phyloP scores from a whole-genome alignment of 2,797 vertebrate genomes.

The Synanceia verrucosa region DNA sequence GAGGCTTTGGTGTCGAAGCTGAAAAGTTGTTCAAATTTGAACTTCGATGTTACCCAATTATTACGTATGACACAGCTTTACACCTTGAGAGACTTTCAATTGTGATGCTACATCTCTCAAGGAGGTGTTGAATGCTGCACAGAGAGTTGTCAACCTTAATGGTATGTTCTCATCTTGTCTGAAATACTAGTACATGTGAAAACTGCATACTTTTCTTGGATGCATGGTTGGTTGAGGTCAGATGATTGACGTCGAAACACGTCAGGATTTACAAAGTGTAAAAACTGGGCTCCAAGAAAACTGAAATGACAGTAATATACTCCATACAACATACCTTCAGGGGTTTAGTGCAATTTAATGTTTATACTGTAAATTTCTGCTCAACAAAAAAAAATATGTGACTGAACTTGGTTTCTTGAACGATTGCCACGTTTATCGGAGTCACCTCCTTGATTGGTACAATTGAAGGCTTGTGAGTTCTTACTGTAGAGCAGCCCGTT shows the following conservation, averaged over 20 bases:
- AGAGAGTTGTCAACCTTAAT: not conserved
- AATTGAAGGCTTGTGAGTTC: constrained; percentile 1
- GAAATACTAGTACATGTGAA: constrained; percentile 18
- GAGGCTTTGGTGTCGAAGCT: not conserved
- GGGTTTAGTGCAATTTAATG: constrained; percentile 8
- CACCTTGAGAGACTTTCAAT: not conserved
- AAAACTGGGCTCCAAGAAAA: too few relatives aligned
- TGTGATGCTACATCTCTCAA: not conserved
- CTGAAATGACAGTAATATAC: constrained; percentile 7
- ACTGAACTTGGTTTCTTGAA: constrained; percentile 10
- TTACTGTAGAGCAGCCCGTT: not conserved
- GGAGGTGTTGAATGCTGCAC: not conserved
- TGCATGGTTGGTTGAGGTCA: not conserved
- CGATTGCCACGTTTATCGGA: constrained; percentile 1
- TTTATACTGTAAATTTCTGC: constrained; percentile 6
- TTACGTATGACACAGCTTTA: not conserved
- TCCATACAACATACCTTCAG: constrained; percentile 14
- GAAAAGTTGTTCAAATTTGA: not conserved
- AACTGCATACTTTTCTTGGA: constrained; percentile 10
- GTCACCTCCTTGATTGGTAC: too few relatives aligned
- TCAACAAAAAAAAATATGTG: not conserved
- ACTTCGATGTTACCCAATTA: not conserved
- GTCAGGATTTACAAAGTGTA: too few relatives aligned
- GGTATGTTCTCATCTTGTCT: constrained; percentile 18
- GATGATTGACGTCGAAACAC: too few relatives aligned